phyloP scores from a whole-genome alignment of 2,888 invertebrate species.

The Parnassius mnemosyne region DNA sequence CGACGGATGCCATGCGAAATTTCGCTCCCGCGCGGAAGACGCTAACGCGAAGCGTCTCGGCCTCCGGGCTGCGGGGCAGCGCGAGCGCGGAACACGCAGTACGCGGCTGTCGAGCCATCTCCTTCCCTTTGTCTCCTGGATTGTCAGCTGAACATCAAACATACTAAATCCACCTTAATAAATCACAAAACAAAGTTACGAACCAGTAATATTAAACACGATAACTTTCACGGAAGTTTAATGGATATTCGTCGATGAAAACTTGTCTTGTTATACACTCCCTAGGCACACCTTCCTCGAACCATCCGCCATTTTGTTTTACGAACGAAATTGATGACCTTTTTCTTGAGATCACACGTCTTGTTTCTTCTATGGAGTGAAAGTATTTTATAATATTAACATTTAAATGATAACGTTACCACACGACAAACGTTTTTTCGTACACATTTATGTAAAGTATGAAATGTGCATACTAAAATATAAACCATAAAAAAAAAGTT shows the following conservation, averaged over 20 bases:
- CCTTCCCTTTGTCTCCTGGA: slow-evolving; percentile 41
- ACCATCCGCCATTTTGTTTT: slow-evolving; percentile 75
- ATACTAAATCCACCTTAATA: slow-evolving; percentile 74
- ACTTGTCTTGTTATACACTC: slow-evolving; percentile 58
- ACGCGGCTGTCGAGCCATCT: slow-evolving; percentile 45
- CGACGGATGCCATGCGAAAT: slow-evolving; percentile 51
- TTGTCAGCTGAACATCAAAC: slow-evolving; percentile 61
- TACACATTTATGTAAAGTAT: too few species aligned
- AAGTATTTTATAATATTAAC: background rate
- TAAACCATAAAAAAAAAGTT: too few species aligned
- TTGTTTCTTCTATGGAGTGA: slow-evolving; percentile 27
- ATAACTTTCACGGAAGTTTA: slow-evolving; percentile 76
- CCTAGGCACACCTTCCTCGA: slow-evolving; percentile 73
- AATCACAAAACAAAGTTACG: slow-evolving; percentile 79
- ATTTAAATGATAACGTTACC: too few species aligned
- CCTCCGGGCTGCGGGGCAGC: slow-evolving; percentile 70
- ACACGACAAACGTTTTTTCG: too few species aligned
- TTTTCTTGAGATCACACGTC: slow-evolving; percentile 36
- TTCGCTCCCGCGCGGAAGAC: slow-evolving; percentile 39
- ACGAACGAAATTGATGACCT: slow-evolving; percentile 37
- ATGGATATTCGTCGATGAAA: slow-evolving; percentile 57
- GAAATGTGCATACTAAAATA: too few species aligned
- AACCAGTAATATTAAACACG: slow-evolving; percentile 74
- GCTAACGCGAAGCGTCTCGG: slow-evolving; percentile 62
- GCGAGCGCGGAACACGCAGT: slow-evolving; percentile 66